Evolutionary conservation across 1,140 invertebrate genomes (phyloP).

Genomic region (Uloborus diversus): DNA sequence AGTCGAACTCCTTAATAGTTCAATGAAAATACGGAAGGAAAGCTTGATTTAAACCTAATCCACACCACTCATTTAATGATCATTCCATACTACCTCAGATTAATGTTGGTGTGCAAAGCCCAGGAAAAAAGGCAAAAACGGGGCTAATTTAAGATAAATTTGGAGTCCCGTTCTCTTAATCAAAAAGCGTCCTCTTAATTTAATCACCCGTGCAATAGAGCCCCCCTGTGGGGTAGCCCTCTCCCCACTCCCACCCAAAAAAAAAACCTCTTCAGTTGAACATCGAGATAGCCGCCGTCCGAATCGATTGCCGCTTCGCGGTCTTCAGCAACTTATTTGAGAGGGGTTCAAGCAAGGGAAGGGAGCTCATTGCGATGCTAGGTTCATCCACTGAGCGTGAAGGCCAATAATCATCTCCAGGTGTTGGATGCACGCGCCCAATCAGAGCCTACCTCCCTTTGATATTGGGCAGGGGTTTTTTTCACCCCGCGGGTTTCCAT

Average conservation of each 20-base stretch:
- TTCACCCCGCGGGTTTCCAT: background rate
- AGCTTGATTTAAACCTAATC: too few relatives aligned
- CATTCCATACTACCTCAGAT: too few relatives aligned
- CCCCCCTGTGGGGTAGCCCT: background rate
- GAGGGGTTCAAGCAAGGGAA: background rate
- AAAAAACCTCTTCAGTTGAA: conserved; percentile 10
- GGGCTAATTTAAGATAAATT: conserved; percentile 16
- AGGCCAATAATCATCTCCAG: conserved; percentile 53
- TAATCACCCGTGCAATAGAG: conserved; percentile 39
- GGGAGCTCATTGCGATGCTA: conserved; percentile 21
- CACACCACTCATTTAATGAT: too few relatives aligned
- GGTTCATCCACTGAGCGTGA: conserved; percentile 28
- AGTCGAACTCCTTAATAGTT: too few relatives aligned
- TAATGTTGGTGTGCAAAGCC: background rate
- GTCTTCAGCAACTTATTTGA: background rate
- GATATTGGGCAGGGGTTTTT: conserved; percentile 15
- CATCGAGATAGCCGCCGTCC: background rate
- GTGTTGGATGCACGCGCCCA: conserved; percentile 49
- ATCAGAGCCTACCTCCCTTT: conserved; percentile 20
- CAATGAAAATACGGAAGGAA: too few relatives aligned
- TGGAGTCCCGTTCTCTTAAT: conserved; percentile 14
- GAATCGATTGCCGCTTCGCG: conserved; percentile 5
- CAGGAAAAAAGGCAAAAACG: background rate
- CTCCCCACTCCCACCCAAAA: background rate
- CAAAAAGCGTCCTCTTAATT: conserved; percentile 30